Base-by-base conservation (phyloP, 2,797 vertebrate species). In the Austrolebias charrua region DNA sequence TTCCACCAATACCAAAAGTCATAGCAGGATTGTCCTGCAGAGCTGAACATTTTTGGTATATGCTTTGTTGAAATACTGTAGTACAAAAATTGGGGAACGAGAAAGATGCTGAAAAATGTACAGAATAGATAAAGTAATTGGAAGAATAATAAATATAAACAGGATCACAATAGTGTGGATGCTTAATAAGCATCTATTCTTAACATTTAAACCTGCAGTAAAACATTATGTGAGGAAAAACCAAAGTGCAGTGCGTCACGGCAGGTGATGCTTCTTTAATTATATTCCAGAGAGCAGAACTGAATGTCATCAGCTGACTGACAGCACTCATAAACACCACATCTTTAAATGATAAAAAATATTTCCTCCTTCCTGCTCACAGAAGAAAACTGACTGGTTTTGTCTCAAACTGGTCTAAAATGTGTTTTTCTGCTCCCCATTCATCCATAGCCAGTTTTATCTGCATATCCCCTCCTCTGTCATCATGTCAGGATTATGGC, bases 321-420 rank as follows among this genome's bases (percentile, higher is more conserved):
- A 35, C 33, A 9, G 33, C 33, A 8, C 53, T 53, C 61, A 73
- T 77, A 80, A 81, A 79, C 46, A 66, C 71, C 56, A 58, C 48
- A 44, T 29, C 15, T 70, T 18, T 11, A 55, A 46, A 58, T 62
- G 38, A 47, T 44, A 29, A 38, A 24, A 24, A 24, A 2, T 2
- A 3, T 24, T 52, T 19, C 66, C 33, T n/a, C 10, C 1, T n/a
- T 44, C 20, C 11, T 6, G 54, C 42, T 24, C 47, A 12, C 46
- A 12, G 38, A 40, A 4, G 11, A 40, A 2, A 40, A 40, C 38
- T 40, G 38, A 13, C 38, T 40, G 11, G 38, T 38, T 38, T 38
- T 38, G 35, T 12, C 38, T 40, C 38, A 40, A 11, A 4, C 10
- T 40, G 38, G 38, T 40, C 38, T 4, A 40, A 40, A 40, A 40